Base-by-base conservation (phyloP, 2,888 invertebrate species). In the Podabrus alpinus region DNA sequence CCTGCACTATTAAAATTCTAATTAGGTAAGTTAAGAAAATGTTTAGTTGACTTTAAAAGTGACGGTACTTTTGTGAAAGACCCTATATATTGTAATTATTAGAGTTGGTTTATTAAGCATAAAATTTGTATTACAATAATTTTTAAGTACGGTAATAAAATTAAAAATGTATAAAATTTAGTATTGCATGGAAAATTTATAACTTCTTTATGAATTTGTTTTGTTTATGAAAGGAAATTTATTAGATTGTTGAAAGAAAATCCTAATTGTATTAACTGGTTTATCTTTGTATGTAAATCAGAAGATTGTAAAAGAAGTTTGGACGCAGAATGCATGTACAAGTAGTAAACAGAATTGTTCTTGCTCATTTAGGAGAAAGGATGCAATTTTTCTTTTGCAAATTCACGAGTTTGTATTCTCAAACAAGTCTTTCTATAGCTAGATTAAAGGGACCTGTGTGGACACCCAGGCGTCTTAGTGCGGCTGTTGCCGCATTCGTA, bases 211-310 rank as follows among this genome's bases (percentile, higher is more conserved):
- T n/a, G 45, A n/a, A 45, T n/a, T n/a, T 45, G 45, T 45, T 45
- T 45, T 45, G 62, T n/a, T 5, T 64, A 64, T 19, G 21, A 64
- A 84, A 84, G 85, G 83, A 83, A 84, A 85, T 85, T 86, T 85
- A 85, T 85, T 83, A 82, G 83, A 84, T 85, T 83, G 84, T 84
- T 85, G 83, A 84, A 84, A 85, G 85, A 84, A 84, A 84, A 84
- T 82, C 81, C 85, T 86, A 86, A 86, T 86, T 86, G 84, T 85
- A 84, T 86, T 86, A 85, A 84, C 85, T 82, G 82, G 82, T 81
- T 80, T 82, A 81, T 82, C 81, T 81, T 81, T 81, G 82, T 81
- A 83, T 84, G 83, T 84, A 84, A 83, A 84, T 84, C 83, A 79
- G 78, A 80, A 82, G 84, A 83, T 84, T 83, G 84, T 81, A 83